Evolutionary conservation across 2,797 vertebrate genomes (phyloP), one percentile per base, ranked within the genome.

Genomic region (Denticeps clupeoides): DNA sequence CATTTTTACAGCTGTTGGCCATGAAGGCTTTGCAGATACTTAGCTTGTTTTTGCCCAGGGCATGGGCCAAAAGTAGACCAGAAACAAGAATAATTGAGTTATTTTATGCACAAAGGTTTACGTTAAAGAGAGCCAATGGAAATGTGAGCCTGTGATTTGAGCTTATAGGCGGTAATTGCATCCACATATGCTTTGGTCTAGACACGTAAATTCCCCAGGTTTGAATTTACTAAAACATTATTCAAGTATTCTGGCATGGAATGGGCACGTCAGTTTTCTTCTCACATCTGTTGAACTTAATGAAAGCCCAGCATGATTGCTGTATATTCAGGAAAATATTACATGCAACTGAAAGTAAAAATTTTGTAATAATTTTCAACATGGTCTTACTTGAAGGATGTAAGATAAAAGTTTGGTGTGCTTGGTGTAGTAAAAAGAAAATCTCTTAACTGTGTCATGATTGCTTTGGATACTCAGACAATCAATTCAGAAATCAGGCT

Each of bases 1-100:
- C 63, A 68, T 77, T 79, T 81, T 78, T 78, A 78, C 65, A 78
- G 77, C 77, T 72, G 68, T 65, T 81, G 77, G 72, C 68, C 54
- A 73, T 69, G 69, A 72, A 68, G 69, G 54, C 73, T 79, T 76
- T 61, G 63, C 71, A 72, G 68, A 76, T 69, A 65, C 77, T 73
- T 69, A 56, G 47, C 53, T 60, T 22, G 59, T 56, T 67, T 71
- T 68, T 68, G 71, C 71, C 69, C 66, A 65, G 53, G 60, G 67
- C 56, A 46, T 26, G 43, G 53, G 64, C 72, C 54, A 61, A 65
- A 69, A 71, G 51, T 70, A 53, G 60, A 72, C 46, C 53, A 72
- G 60, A 73, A 69, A 56, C 69, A 64, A 57, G 65, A 52, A 53
- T 72, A 71, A 73, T 70, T 59, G 47, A 67, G 65, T 72, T 72